phyloP scores from a whole-genome alignment of 2,888 invertebrate species.

The Synergus umbraculus region DNA sequence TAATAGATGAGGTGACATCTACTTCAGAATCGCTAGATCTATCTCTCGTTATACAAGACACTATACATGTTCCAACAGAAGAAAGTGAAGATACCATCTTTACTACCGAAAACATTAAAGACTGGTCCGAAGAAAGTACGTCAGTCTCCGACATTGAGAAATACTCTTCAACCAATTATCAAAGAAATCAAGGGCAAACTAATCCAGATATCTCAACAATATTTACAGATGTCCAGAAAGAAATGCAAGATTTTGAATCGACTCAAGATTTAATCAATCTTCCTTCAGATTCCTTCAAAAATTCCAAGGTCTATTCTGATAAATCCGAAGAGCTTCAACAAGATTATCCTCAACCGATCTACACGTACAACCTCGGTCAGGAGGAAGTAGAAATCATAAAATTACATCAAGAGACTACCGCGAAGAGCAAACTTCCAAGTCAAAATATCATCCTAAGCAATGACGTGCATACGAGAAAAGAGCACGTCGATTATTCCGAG shows the following conservation, averaged over 20 bases:
- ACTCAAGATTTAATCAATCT: neutral
- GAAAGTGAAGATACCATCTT: neutral
- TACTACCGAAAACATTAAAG: neutral
- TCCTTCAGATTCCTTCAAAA: neutral
- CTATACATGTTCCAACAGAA: neutral
- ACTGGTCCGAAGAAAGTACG: neutral
- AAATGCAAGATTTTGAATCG: neutral
- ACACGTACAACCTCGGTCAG: constrained; percentile 70
- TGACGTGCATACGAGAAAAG: constrained; percentile 51
- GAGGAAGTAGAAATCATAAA: constrained; percentile 78
- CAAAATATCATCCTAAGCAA: constrained; percentile 1
- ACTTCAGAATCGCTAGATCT: neutral
- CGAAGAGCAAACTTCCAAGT: neutral
- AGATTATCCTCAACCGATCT: constrained; percentile 75
- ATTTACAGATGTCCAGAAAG: neutral
- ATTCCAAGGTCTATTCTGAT: neutral
- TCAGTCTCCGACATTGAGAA: neutral
- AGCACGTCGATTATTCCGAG: constrained; percentile 54
- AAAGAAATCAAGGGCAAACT: neutral
- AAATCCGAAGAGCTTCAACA: constrained; percentile 74
- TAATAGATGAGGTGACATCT: neutral
- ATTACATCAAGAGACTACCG: constrained; percentile 67
- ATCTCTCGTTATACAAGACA: neutral
- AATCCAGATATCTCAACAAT: neutral
- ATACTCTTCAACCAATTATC: neutral